These are phyloP conservation scores for Leptinotarsa undecemlineata DNA, from an alignment of 1,140 invertebrate genomes.

Conservation along the genomic window DNA sequence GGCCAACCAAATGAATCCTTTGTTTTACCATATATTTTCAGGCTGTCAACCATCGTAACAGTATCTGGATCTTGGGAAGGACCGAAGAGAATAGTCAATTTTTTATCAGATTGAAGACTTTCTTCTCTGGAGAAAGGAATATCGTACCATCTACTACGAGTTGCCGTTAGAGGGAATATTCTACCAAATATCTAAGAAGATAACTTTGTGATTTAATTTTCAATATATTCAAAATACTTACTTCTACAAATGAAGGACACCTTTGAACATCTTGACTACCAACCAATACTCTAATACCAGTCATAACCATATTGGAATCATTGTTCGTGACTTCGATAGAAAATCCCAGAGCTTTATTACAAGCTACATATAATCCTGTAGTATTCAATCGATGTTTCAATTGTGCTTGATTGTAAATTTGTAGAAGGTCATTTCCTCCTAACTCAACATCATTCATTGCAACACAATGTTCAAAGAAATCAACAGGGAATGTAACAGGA, in stretches of 20 bases:
- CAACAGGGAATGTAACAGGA: constrained; percentile 79
- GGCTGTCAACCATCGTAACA: constrained; percentile 52
- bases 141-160: constrained; percentile 90
- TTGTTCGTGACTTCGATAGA: constrained; percentile 86
- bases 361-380: constrained; percentile 86
- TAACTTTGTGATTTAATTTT: constrained; percentile 4
- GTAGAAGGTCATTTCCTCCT: constrained; percentile 92
- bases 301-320: constrained; percentile 85
- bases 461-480: constrained; percentile 96
- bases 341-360: constrained; percentile 86
- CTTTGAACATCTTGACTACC: constrained; percentile 86
- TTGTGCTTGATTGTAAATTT: constrained; percentile 94
- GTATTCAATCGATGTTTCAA: constrained; percentile 92
- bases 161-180: constrained; percentile 74
- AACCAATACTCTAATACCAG: constrained; percentile 71
- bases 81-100: constrained; percentile 86
- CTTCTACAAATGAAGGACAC: constrained; percentile 82
- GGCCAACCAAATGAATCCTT: constrained; percentile 97
- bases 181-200: constrained; percentile 72
- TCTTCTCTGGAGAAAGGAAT: constrained; percentile 93
- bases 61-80: constrained; percentile 66
- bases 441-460: constrained; percentile 91
- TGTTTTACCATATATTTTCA: constrained; percentile 82
- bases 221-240: constrained; percentile 9
- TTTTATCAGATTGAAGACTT: constrained; percentile 90